Evolutionary conservation across 1,140 invertebrate species (phyloP), one percentile per base, ranked within the genome.

Genomic region (Dendroctonus ponderosae): DNA sequence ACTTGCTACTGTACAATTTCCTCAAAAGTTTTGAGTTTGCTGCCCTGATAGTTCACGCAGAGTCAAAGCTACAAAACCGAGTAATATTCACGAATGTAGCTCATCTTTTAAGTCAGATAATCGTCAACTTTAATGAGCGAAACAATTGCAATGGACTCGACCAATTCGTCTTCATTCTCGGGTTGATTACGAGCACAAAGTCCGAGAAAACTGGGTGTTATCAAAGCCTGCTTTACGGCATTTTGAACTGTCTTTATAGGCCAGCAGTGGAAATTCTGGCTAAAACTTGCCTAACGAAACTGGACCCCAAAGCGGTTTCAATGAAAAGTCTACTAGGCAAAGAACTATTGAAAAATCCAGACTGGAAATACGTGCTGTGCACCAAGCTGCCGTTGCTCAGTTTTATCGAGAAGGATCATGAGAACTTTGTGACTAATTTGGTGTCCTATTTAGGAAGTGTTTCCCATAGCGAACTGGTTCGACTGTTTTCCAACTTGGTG

Each of bases 1-100:
- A 82, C 63, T 71, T 85, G n/a, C 71, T 91, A 0, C 76, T 83
- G 12, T 82, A 83, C 69, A 87, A 90, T 68, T 72, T 89, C 5
- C 69, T 84, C 0, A 81, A 85, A 61, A 75, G 80, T 6, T 72
- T 91, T 0, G 82, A 84, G 64, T 89, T 87, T 73, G 77, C 86
- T 64, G 76, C 78, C 5, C 77, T 84, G 44, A 78, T 46, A 72
- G 71, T 57, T 71, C 75, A 56, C 57, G 77, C 39, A 4, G 61
- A 73, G 12, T 26, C 59, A 8, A 7, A 70, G 77, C 3, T 71
- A 74, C 63, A 72, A 76, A 60, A 15, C 37, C 15, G 59, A 52
- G 54, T 73, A 11, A 82, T 86, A 69, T 66, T 82, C 3, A 78
- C 76, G 7, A 79, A 79, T 51, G 52, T 89, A 0, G 79, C 85